These are phyloP conservation scores for Manis crassicaudata DNA, from an alignment of 2,797 vertebrate species.

Conservation along the genomic window DNA sequence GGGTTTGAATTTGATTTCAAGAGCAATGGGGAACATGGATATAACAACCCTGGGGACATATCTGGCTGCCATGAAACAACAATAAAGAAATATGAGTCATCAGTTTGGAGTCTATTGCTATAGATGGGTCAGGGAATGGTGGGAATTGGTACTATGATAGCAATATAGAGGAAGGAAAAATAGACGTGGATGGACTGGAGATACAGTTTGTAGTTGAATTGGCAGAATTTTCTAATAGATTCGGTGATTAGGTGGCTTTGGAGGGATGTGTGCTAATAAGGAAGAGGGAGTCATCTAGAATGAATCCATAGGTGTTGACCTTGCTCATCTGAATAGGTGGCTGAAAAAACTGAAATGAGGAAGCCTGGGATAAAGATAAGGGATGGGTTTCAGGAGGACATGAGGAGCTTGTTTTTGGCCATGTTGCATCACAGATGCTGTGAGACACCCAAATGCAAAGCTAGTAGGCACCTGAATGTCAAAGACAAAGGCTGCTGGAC, in stretches of 20 bases:
- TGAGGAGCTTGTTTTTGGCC: not conserved
- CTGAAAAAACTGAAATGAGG: not conserved
- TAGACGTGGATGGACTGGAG: not conserved
- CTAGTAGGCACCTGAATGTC: not conserved
- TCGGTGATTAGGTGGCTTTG: too few species aligned
- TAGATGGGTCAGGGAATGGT: not conserved
- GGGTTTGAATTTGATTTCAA: not conserved
- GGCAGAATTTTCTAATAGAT: not conserved
- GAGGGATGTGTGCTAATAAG: not conserved
- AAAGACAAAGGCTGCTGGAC: not conserved
- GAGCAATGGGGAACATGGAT: not conserved
- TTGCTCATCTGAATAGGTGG: not conserved
- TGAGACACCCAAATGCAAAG: not conserved
- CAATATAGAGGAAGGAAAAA: not conserved
- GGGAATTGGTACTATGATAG: not conserved
- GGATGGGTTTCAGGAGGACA: fast-evolving
- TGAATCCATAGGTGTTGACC: not conserved
- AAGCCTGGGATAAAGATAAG: not conserved
- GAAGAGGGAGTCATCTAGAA: not conserved
- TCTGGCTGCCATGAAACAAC: not conserved
- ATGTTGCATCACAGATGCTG: too few species aligned
- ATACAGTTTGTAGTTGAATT: not conserved
- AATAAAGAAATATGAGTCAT: not conserved
- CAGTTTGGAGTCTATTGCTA: not conserved
- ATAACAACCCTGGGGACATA: not conserved